Conservation (phyloP, 2,113 vertebrate genomes). For the Hippocampus mohnikei region DNA sequence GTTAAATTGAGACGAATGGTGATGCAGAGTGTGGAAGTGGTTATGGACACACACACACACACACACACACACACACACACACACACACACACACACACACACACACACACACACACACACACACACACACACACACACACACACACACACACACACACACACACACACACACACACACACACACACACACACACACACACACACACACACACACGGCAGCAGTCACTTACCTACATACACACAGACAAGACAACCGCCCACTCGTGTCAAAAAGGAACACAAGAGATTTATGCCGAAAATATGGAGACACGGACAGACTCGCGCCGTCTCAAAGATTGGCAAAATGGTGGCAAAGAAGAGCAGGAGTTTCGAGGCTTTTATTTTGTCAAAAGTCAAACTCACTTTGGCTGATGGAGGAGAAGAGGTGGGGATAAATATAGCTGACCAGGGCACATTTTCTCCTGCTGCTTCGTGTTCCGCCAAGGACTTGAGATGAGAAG, state of each 20-base stretch:
- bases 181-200: constrained; percentile 29
- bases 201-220: constrained; percentile 13
- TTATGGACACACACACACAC: constrained; percentile 38
- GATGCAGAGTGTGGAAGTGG: constrained; percentile 51
- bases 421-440: constrained; percentile 7
- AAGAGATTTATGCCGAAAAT: constrained; percentile 40
- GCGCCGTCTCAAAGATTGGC: not conserved
- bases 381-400: constrained; percentile 4
- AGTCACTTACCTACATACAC: constrained; percentile 38
- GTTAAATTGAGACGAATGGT: constrained; percentile 77
- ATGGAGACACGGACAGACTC: constrained; percentile 35
- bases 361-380: not conserved
- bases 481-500: not conserved
- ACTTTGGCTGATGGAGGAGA: not conserved
- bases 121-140: constrained; percentile 12
- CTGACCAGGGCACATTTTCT: not conserved
- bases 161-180: constrained; percentile 19
- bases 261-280: constrained; percentile 37
- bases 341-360: constrained; percentile 9
- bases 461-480: not conserved
- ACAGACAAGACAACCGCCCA: constrained; percentile 25
- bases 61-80: constrained; percentile 19
- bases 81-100: constrained; percentile 30
- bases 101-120: constrained; percentile 3
- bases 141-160: constrained; percentile 37